These are phyloP conservation scores for Pterocles burchelli DNA, from an alignment of 2,113 vertebrate species.

Conservation along the genomic window DNA sequence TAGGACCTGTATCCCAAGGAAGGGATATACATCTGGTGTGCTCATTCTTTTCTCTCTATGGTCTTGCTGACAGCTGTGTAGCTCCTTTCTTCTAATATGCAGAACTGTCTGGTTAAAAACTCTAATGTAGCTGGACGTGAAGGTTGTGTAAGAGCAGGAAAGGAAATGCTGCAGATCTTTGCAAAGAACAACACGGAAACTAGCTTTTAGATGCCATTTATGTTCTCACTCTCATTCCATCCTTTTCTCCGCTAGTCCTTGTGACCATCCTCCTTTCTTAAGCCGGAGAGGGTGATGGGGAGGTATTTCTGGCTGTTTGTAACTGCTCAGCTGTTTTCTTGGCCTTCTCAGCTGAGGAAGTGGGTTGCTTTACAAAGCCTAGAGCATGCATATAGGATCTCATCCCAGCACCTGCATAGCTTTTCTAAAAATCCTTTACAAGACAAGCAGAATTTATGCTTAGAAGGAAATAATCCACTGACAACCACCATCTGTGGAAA, in stretches of 20 bases:
- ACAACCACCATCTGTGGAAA: not conserved
- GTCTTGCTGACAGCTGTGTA: constrained; percentile 68
- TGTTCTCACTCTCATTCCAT: not conserved
- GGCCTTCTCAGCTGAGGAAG: not conserved
- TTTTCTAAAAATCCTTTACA: not conserved
- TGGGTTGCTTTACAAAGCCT: not conserved
- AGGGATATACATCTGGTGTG: not conserved
- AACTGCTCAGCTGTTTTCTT: not conserved
- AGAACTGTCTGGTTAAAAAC: constrained; percentile 78
- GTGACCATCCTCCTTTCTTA: not conserved
- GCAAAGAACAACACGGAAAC: constrained; percentile 56
- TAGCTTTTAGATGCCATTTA: not conserved
- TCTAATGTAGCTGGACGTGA: constrained; percentile 73
- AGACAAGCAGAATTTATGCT: not conserved
- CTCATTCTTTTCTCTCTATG: not conserved
- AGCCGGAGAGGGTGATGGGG: not conserved
- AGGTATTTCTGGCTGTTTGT: not conserved
- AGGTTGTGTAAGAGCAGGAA: constrained; percentile 72
- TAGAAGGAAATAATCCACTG: not conserved
- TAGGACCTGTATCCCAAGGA: not conserved
- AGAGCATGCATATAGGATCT: not conserved
- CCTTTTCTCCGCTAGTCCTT: not conserved
- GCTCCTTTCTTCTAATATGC: constrained; percentile 75
- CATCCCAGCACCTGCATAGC: not conserved
- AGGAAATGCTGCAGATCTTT: constrained; percentile 32